Evolutionary conservation across 2,113 vertebrate species (phyloP).

Genomic region (Heterotilapia buettikoferi): DNA sequence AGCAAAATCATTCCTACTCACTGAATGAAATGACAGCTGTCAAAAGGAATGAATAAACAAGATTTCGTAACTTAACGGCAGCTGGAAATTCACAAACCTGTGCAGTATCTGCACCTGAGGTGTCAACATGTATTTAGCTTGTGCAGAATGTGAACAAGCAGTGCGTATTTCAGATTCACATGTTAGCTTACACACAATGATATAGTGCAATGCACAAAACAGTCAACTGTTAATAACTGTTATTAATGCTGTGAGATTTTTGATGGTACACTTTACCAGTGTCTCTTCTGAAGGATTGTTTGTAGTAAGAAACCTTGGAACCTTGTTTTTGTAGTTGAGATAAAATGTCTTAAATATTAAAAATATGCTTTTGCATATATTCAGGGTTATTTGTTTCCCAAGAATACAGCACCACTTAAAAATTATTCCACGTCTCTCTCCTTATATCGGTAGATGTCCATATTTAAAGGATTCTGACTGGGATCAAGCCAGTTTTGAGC

Average conservation of each 20-base stretch:
- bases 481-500: not conserved
- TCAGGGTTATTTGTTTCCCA: not conserved
- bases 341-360: not conserved
- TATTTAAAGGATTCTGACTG: not conserved
- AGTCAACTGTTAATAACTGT: not conserved
- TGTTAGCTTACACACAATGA: not conserved
- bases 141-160: not conserved
- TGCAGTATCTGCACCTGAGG: not conserved
- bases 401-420: not conserved
- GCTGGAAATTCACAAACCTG: not conserved
- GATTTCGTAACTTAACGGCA: not conserved
- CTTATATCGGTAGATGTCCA: not conserved
- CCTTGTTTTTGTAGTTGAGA: not conserved
- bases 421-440: not conserved
- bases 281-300: not conserved
- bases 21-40: slow-evolving; percentile 44
- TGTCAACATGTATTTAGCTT: not conserved
- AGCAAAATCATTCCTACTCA: not conserved
- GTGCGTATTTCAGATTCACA: not conserved
- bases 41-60: not conserved
- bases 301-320: not conserved
- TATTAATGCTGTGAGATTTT: not conserved
- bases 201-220: not conserved
- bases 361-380: not conserved
- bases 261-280: not conserved